Conservation (phyloP, 2,888 invertebrate species). For the Megastigmus dorsalis region DNA sequence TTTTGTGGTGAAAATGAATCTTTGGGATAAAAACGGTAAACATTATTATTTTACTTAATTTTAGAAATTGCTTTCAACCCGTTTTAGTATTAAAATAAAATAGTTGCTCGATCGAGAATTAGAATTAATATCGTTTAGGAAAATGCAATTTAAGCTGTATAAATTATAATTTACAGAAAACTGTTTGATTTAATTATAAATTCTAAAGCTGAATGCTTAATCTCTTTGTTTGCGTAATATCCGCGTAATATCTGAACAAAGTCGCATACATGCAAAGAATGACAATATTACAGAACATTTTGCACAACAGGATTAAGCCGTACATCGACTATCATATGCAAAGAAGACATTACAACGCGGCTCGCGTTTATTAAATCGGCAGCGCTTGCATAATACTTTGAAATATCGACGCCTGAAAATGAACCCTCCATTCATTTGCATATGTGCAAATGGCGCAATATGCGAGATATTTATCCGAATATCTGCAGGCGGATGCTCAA, state of each 20-base stretch:
- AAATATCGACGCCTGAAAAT: constrained; percentile 2
- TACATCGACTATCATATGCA: background rate
- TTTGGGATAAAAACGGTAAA: too few species aligned
- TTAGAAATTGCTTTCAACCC: too few species aligned
- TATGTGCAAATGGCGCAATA: background rate
- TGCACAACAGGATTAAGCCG: background rate
- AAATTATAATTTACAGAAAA: too few species aligned
- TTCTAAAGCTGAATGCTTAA: background rate
- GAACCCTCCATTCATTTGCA: constrained; percentile 12
- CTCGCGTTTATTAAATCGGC: background rate
- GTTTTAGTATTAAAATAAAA: too few species aligned
- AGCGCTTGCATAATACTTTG: background rate
- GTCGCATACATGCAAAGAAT: too few species aligned
- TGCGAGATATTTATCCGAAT: background rate
- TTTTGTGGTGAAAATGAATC: too few species aligned
- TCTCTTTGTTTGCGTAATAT: background rate
- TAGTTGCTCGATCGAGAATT: too few species aligned
- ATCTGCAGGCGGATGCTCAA: background rate
- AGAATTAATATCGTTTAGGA: too few species aligned
- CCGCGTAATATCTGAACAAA: too few species aligned
- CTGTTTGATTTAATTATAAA: too few species aligned
- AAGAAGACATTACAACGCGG: constrained; percentile 1
- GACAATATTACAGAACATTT: background rate
- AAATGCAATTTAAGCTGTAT: too few species aligned
- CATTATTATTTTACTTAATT: too few species aligned